Conservation (phyloP, 2,113 vertebrate genomes). For the Riparia riparia region DNA sequence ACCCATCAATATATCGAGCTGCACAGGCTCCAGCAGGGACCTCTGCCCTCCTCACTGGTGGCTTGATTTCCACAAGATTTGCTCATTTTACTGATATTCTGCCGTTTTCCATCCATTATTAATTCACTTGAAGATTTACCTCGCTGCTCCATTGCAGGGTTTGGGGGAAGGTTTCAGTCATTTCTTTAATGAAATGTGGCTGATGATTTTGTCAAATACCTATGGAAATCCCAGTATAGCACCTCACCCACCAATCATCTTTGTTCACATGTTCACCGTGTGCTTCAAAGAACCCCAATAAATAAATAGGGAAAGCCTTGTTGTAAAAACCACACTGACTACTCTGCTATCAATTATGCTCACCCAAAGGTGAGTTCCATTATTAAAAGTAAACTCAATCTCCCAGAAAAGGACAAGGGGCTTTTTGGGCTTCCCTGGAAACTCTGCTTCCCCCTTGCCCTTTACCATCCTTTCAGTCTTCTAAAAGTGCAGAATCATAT, state of each 20-base stretch:
- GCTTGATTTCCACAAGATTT: not conserved
- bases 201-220: not conserved
- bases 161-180: not conserved
- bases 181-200: not conserved
- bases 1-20: not conserved
- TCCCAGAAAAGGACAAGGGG: not conserved
- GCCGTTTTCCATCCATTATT: not conserved
- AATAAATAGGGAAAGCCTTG: not conserved
- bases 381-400: not conserved
- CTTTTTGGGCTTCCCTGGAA: not conserved
- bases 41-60: not conserved
- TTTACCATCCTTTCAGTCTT: not conserved
- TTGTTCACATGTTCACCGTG: not conserved
- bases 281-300: not conserved
- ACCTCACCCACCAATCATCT: not conserved
- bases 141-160: not conserved
- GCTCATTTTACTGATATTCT: not conserved
- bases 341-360: not conserved
- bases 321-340: not conserved
- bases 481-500: not conserved
- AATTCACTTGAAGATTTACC: not conserved
- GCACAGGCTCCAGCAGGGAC: not conserved
- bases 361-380: not conserved
- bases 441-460: not conserved
- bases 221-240: not conserved